Conservation (phyloP, 2,113 vertebrate genomes). For the Cyanistes caeruleus region DNA sequence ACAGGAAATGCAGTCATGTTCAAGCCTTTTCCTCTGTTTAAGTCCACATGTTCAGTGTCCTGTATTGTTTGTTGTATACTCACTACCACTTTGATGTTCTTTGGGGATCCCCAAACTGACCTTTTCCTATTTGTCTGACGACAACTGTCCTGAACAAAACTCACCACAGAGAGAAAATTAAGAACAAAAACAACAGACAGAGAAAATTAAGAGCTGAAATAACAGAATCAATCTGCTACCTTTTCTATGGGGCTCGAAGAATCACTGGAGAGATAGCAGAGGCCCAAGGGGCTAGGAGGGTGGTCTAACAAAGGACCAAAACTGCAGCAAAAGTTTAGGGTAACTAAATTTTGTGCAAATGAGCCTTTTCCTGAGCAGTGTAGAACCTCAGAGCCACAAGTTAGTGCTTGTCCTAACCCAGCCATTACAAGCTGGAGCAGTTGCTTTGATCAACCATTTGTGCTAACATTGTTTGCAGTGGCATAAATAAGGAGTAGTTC, state of each 20-base stretch:
- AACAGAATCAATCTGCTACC: neutral
- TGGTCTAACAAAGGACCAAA: neutral
- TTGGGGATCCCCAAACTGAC: neutral
- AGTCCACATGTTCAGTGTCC: neutral
- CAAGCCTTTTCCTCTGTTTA: neutral
- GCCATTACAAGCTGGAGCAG: neutral
- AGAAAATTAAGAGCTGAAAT: neutral
- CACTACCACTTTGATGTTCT: neutral
- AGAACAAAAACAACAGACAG: neutral
- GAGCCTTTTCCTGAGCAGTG: neutral
- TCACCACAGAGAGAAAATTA: neutral
- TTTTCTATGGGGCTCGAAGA: neutral
- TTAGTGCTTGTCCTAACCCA: accelerated
- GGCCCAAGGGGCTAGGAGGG: neutral
- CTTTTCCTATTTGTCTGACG: neutral
- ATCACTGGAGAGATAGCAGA: neutral
- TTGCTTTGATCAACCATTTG: neutral
- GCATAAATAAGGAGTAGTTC: neutral
- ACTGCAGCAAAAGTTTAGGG: neutral
- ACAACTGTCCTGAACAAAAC: neutral
- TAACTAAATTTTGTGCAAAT: neutral
- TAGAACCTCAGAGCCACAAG: neutral
- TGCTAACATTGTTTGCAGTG: neutral
- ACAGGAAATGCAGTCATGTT: neutral
- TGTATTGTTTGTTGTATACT: neutral